Percentiles rank a stretch among this genome's conserved stretches.
Evolutionary conservation across 2,797 vertebrate species (phyloP).

Genomic region (Arctocebus calabarensis): DNA sequence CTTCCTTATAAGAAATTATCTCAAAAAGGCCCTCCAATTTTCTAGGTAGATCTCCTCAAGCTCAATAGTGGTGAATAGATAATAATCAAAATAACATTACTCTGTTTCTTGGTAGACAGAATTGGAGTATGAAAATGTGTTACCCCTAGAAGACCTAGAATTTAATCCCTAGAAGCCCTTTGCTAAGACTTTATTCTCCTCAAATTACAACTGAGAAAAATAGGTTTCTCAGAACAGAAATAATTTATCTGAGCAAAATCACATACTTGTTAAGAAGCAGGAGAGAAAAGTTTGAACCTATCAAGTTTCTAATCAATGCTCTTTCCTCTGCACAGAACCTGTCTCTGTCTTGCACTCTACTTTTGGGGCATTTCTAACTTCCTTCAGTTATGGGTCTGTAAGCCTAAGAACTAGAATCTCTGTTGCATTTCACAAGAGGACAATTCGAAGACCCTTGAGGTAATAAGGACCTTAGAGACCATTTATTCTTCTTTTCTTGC

Average conservation of each 20-base stretch:
- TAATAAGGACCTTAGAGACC: not conserved
- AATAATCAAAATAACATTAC: conserved; percentile 25
- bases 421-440: not conserved
- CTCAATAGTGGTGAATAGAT: not conserved
- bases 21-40: conserved; percentile 25
- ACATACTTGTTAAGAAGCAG: not conserved
- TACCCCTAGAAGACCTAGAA: no score
- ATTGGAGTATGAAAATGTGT: conserved; percentile 11
- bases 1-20: conserved; percentile 52
- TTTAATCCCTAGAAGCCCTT: conserved; percentile 37
- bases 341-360: not conserved
- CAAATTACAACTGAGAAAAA: conserved; percentile 46
- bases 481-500: not conserved
- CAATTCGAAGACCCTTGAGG: not conserved
- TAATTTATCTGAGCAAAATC: not conserved
- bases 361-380: conserved; percentile 40
- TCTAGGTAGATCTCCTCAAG: conserved; percentile 15
- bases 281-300: not conserved
- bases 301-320: conserved; percentile 12
- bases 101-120: not conserved
- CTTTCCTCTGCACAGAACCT: not conserved
- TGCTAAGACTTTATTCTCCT: conserved; percentile 14
- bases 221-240: not conserved
- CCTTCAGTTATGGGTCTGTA: not conserved
- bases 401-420: not conserved